Evolutionary conservation across 1,140 invertebrate species (phyloP).

Genomic region (Marisa cornuarietis): DNA sequence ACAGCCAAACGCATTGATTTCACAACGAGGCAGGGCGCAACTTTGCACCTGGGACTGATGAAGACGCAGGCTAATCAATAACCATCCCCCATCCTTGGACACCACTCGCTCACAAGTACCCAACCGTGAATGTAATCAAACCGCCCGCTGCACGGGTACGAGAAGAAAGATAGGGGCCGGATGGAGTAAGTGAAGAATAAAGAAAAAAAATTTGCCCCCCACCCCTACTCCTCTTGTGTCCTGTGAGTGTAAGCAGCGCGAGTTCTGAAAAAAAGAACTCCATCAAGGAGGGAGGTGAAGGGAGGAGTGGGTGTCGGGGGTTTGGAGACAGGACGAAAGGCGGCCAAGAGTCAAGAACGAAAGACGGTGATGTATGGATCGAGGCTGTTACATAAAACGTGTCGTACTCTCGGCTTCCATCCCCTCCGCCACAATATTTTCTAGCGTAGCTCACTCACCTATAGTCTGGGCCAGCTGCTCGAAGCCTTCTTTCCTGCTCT

Average conservation of each 20-base stretch:
- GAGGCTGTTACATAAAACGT: neutral
- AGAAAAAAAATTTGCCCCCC: neutral
- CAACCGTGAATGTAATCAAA: no score
- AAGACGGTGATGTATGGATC: neutral
- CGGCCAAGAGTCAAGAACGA: neutral
- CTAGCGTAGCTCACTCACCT: constrained; percentile 16
- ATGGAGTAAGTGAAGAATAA: no score
- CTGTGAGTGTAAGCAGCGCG: neutral
- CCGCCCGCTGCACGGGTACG: no score
- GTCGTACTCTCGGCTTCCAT: neutral
- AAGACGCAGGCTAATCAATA: no score
- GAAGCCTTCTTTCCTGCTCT: constrained; percentile 38
- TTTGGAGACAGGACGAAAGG: neutral
- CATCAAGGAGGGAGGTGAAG: neutral
- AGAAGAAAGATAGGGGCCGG: no score
- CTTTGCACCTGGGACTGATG: no score
- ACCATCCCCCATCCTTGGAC: no score
- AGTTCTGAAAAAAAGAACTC: neutral
- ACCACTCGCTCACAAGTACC: no score
- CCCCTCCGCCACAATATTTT: neutral
- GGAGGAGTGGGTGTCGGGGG: neutral
- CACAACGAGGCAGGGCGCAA: no score
- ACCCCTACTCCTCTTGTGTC: no score
- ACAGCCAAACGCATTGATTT: no score
- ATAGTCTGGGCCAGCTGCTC: constrained; percentile 35